A percentile compares a stretch with the other conserved stretches of the same genome.
Conservation (phyloP, 2,113 vertebrate genomes). For the Sylvilagus bachmani region DNA sequence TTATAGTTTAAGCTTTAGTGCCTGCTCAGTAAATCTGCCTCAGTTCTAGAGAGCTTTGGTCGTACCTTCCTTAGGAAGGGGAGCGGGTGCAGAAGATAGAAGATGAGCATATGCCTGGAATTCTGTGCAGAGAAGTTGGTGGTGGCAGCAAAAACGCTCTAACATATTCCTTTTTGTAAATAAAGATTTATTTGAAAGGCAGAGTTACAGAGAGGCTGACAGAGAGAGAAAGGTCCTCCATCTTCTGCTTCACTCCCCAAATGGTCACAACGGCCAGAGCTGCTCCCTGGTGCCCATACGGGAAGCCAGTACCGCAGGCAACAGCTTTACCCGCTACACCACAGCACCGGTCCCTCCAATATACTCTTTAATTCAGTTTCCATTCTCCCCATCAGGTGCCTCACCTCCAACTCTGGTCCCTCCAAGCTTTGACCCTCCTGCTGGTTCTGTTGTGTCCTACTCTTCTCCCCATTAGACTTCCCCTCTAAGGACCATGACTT, state of each 20-base stretch:
- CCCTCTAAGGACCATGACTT: background rate
- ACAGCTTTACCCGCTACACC: no score
- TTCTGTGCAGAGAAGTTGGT: background rate
- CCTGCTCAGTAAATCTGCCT: background rate
- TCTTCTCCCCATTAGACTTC: background rate
- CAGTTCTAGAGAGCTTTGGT: background rate
- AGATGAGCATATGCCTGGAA: background rate
- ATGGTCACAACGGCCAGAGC: no score
- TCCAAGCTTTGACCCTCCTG: background rate
- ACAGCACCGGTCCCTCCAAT: no score
- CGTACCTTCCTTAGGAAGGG: background rate
- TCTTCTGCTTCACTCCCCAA: no score
- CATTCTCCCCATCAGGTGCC: background rate
- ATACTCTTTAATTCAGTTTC: conserved; percentile 6
- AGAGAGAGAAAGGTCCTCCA: no score
- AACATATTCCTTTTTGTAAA: background rate
- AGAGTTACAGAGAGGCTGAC: no score
- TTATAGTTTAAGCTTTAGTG: background rate
- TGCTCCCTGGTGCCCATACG: no score
- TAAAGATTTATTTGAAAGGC: no score
- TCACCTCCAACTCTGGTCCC: background rate
- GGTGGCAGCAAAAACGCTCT: background rate
- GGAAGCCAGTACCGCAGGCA: no score
- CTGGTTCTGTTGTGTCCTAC: background rate
- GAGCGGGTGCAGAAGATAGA: background rate